Conservation (phyloP, 2,797 vertebrate genomes). For the Karalla daura region DNA sequence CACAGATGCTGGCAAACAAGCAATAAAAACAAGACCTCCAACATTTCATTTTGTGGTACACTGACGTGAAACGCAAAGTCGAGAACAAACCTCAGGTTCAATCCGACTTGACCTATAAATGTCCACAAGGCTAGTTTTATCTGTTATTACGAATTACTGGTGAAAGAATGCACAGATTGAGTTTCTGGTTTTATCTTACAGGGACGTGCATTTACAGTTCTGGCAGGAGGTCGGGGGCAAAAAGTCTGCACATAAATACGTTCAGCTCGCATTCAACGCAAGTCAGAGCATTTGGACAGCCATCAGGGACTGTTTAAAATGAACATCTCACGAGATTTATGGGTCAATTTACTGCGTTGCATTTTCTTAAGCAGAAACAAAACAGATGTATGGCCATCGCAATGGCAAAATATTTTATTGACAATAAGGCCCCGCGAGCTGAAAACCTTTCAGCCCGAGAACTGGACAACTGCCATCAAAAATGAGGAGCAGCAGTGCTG, state of each 20-base stretch:
- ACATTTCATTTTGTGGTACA: conserved; percentile 4
- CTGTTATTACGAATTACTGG: conserved; percentile 26
- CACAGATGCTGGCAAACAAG: background rate
- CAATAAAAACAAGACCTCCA: background rate
- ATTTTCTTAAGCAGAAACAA: conserved; percentile 65
- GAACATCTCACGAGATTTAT: conserved; percentile 55
- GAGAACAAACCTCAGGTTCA: conserved; percentile 7
- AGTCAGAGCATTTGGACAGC: conserved; percentile 50
- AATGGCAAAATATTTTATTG: conserved; percentile 53
- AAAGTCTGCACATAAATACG: conserved; percentile 8
- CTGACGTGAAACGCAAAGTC: background rate
- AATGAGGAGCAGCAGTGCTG: conserved; percentile 49
- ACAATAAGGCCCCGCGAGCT: conserved; percentile 19
- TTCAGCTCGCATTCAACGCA: conserved; percentile 19
- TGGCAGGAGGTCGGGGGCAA: conserved; percentile 7
- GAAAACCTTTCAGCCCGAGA: conserved; percentile 41
- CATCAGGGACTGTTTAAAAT: conserved; percentile 32
- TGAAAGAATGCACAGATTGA: conserved; percentile 20
- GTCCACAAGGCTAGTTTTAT: conserved; percentile 10
- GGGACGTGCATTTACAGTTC: conserved; percentile 8
- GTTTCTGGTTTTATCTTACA: conserved; percentile 15
- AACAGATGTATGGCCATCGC: conserved; percentile 62
- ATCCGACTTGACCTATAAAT: conserved; percentile 18
- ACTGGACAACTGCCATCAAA: conserved; percentile 55
- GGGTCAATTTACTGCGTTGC: conserved; percentile 51